These are phyloP conservation scores for Diachasmimorpha longicaudata DNA, from an alignment of 1,140 invertebrate species.

Conservation along the genomic window DNA sequence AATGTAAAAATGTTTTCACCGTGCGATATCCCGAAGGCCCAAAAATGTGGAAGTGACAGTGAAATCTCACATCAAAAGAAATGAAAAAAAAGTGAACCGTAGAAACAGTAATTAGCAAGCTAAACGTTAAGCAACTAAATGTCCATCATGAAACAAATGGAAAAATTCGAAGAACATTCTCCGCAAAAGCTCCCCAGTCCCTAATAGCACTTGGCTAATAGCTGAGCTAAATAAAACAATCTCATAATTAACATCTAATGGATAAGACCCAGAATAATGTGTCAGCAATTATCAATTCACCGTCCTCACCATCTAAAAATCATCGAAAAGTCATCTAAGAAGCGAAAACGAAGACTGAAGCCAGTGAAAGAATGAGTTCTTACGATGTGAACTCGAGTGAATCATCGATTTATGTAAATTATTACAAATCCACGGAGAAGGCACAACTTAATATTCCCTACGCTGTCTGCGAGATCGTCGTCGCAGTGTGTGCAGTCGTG, in stretches of 20 bases:
- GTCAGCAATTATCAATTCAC: not conserved
- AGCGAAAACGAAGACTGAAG: not conserved
- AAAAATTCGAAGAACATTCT: too few relatives aligned
- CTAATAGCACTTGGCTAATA: too few relatives aligned
- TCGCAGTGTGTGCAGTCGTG: conserved; percentile 79
- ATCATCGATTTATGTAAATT: conserved; percentile 17
- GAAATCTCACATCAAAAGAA: too few relatives aligned
- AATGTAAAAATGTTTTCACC: too few relatives aligned
- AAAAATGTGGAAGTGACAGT: too few relatives aligned
- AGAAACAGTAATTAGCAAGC: too few relatives aligned
- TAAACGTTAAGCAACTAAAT: too few relatives aligned
- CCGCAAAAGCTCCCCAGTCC: too few relatives aligned
- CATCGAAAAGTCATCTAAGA: not conserved
- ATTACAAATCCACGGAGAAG: not conserved
- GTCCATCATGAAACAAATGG: too few relatives aligned
- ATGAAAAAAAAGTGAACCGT: too few relatives aligned
- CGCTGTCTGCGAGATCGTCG: conserved; percentile 77
- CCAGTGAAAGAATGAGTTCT: not conserved
- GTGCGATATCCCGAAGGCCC: too few relatives aligned
- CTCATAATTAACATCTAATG: not conserved
- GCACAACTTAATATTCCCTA: conserved; percentile 71
- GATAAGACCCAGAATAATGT: not conserved
- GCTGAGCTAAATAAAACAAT: too few relatives aligned
- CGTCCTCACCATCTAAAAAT: not conserved
- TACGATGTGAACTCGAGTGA: conserved; percentile 12